Percentiles rank a stretch among this genome's conserved stretches.
These are phyloP conservation scores for Uloborus plumipes DNA, from an alignment of 2,888 invertebrate genomes.

Conservation along the genomic window DNA sequence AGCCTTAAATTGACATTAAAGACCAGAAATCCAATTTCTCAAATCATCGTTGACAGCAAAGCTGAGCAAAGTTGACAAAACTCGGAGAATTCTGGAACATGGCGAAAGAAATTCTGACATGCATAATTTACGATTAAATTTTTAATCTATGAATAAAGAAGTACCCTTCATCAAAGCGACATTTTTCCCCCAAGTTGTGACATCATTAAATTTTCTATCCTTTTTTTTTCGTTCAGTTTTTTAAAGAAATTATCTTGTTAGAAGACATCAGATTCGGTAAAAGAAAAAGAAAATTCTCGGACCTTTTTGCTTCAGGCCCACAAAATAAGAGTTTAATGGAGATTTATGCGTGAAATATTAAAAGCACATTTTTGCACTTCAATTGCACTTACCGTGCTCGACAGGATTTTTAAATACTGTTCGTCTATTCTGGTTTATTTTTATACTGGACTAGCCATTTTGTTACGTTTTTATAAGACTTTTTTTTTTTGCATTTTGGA, in stretches of 20 bases:
- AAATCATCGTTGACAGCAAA: slow-evolving; percentile 41
- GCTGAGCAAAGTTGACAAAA: slow-evolving; percentile 34
- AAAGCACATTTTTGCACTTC: slow-evolving; percentile 59
- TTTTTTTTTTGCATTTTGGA: slow-evolving; percentile 53
- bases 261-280: slow-evolving; percentile 56
- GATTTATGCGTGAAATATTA: slow-evolving; percentile 60
- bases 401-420: slow-evolving; percentile 58
- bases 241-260: slow-evolving; percentile 56
- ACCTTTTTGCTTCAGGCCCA: slow-evolving; percentile 37
- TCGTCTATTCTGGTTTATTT: slow-evolving; percentile 48
- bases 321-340: slow-evolving; percentile 58
- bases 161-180: slow-evolving; percentile 48
- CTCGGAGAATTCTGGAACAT: slow-evolving; percentile 7
- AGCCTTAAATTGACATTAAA: slow-evolving; percentile 50
- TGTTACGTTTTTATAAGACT: slow-evolving; percentile 39
- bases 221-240: slow-evolving; percentile 39
- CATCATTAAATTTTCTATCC: slow-evolving; percentile 50
- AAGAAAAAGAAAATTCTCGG: slow-evolving; percentile 21
- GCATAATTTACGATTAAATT: slow-evolving; percentile 60
- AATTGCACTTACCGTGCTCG: slow-evolving; percentile 56
- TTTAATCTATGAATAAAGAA: slow-evolving; percentile 46
- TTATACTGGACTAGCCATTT: slow-evolving; percentile 7
- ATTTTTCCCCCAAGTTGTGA: slow-evolving; percentile 40
- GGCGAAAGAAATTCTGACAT: slow-evolving; percentile 28
- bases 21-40: slow-evolving; percentile 49